Base-by-base conservation (phyloP, 2,888 invertebrate species). In the Dryomyza anilis region DNA sequence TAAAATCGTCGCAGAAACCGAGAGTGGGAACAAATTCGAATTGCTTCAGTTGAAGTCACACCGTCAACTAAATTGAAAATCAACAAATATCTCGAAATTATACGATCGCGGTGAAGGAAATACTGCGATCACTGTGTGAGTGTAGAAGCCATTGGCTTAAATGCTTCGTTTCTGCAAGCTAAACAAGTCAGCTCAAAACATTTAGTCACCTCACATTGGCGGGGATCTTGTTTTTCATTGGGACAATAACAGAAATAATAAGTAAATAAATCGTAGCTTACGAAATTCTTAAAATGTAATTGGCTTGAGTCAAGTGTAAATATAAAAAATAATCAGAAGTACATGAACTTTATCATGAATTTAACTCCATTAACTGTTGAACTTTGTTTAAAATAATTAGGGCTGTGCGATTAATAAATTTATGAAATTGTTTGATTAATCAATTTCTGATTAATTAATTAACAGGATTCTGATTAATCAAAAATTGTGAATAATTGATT, bases 11-110 rank as follows among this genome's bases (percentile, higher is more conserved):
- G 25, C 48, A 23, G 48, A 62, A 52, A 45, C 14, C 53, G 46
- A 55, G 21, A 52, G 23, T 46, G 23, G 46, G 12, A 45, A 59
- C 21, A 12, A 50, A 58, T 63, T 68, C 67, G 70, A 74, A 75
- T 74, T 70, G 78, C 71, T 73, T 75, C 73, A 67, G 76, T 70
- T 75, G 78, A 76, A 74, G 72, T 76, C 76, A 74, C 74, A 78
- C 73, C 76, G 73, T 66, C 75, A 72, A 80, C 80, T 80, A 75
- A 81, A 75, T 71, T 70, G 69, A 69, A 75, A 74, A 71, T 71
- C 71, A 62, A 67, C 72, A 74, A 74, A 72, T 74, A 72, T 71
- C 75, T 73, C 72, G 71, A 77, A 79, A 79, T 78, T 78, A 78
- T 79, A 78, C 72, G 48, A 60, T 58, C 53, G 52, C 36, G 23